These are phyloP conservation scores for Amia ocellicauda DNA, from an alignment of 2,113 vertebrate species.

Conservation along the genomic window DNA sequence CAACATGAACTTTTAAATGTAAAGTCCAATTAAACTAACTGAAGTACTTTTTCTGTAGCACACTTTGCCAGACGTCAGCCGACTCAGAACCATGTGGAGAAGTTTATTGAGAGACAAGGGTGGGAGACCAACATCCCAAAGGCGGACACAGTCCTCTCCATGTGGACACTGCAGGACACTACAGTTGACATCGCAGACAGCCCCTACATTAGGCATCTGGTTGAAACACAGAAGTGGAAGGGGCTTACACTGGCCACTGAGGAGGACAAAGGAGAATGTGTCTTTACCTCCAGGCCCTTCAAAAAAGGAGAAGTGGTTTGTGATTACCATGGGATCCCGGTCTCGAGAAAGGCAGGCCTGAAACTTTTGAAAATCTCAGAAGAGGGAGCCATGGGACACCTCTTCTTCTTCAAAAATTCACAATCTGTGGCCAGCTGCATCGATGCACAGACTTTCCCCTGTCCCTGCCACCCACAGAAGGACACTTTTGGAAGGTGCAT, in stretches of 20 bases:
- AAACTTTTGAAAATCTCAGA: neutral
- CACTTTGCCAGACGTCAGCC: constrained; percentile 4
- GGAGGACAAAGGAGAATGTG: constrained; percentile 6
- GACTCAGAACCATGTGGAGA: constrained; percentile 1
- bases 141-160: neutral
- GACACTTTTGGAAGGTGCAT: neutral
- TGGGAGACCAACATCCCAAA: constrained; percentile 15
- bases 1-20: no score
- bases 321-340: constrained; percentile 13
- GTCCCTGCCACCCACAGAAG: constrained; percentile 9
- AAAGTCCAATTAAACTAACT: no score
- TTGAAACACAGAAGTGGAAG: constrained; percentile 12
- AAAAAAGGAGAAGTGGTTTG: constrained; percentile 15
- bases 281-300: neutral
- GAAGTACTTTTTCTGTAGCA: constrained; percentile 15
- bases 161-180: constrained; percentile 4
- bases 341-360: neutral
- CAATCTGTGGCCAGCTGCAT: neutral
- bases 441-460: neutral
- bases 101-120: constrained; percentile 14
- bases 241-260: neutral
- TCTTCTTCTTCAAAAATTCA: constrained; percentile 5
- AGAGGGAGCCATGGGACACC: neutral
- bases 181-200: no score
- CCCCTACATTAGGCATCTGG: neutral